These are phyloP conservation scores for Hirudo medicinalis DNA, from an alignment of 1,140 invertebrate species.

Conservation along the genomic window DNA sequence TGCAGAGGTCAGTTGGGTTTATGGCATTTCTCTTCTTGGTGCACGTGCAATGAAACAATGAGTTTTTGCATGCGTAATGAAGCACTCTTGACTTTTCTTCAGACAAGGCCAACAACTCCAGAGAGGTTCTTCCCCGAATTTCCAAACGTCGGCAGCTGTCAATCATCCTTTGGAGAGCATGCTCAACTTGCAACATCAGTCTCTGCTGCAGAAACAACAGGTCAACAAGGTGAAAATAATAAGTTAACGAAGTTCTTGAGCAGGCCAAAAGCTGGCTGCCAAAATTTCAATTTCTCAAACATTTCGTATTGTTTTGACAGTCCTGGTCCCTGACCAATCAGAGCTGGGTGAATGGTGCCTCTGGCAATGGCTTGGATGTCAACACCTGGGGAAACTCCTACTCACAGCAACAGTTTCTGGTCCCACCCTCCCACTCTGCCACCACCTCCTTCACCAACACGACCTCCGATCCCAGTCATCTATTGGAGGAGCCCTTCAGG, in stretches of 20 bases:
- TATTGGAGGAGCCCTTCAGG: no score
- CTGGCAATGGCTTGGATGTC: neutral
- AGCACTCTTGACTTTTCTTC: neutral
- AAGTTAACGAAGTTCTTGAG: neutral
- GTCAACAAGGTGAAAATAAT: neutral
- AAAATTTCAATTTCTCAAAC: neutral
- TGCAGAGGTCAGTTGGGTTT: no score
- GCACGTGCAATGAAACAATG: no score
- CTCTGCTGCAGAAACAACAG: constrained; percentile 2
- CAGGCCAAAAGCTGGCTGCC: neutral
- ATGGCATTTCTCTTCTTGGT: no score
- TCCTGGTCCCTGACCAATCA: neutral
- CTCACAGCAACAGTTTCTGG: no score
- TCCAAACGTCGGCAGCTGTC: neutral
- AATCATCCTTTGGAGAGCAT: neutral
- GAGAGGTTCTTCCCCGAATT: no score
- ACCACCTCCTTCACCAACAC: no score
- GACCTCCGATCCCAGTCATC: no score
- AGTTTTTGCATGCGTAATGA: neutral
- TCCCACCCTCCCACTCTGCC: no score
- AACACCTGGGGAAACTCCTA: neutral
- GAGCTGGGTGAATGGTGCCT: neutral
- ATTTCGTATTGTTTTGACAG: neutral
- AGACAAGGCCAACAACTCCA: neutral
- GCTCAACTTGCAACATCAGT: neutral